Evolutionary conservation across 2,797 vertebrate genomes (phyloP).

Genomic region (Leuciscus waleckii): DNA sequence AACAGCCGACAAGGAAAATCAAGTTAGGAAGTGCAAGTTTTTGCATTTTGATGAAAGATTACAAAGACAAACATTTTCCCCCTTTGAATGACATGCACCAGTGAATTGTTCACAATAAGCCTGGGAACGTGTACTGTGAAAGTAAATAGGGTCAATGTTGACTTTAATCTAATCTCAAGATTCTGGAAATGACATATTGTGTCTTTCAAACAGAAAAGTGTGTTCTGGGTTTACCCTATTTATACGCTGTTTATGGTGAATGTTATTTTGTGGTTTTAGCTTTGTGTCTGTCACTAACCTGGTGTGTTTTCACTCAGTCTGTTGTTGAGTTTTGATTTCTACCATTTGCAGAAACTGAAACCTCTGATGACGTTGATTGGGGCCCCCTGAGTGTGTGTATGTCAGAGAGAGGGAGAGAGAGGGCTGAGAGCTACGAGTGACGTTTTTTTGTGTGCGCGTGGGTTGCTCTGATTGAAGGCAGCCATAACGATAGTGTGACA

Average conservation of each 20-base stretch:
- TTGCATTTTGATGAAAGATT: constrained; percentile 12
- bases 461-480: constrained; percentile 28
- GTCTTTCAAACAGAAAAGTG: not conserved
- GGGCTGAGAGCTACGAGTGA: not conserved
- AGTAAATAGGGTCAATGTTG: not conserved
- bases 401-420: constrained; percentile 10
- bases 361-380: constrained; percentile 45
- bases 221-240: constrained; percentile 28
- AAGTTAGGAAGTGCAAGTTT: not conserved
- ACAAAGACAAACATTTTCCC: not conserved
- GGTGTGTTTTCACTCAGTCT: constrained; percentile 34
- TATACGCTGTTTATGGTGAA: constrained; percentile 33
- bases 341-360: constrained; percentile 36
- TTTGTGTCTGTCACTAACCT: constrained; percentile 39
- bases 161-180: not conserved
- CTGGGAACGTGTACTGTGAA: not conserved
- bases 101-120: not conserved
- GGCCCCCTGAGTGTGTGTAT: not conserved
- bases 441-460: not conserved
- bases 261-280: constrained; percentile 43
- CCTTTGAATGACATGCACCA: not conserved
- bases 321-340: constrained; percentile 35
- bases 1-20: not conserved
- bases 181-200: not conserved
- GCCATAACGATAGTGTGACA: constrained; percentile 37